Evolutionary conservation across 2,113 vertebrate genomes (phyloP), one percentile per base, ranked within the genome.

Genomic region (Alosa alosa): DNA sequence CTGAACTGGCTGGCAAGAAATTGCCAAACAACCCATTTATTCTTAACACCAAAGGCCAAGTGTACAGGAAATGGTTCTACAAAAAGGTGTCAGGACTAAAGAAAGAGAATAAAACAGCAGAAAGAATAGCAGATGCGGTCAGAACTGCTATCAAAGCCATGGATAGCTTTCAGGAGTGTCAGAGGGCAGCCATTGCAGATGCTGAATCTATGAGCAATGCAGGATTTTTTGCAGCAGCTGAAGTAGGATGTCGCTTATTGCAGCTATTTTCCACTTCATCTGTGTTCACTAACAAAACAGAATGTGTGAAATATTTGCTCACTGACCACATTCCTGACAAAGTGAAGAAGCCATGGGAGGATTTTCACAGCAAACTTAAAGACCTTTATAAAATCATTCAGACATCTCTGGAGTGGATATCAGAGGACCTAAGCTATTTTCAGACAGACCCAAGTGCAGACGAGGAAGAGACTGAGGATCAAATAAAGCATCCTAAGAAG

Each of bases 11-110:
- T 88, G 95, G 91, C 81, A 64, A 18, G 13, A 85, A 92, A 52
- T 86, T 89, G 85, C 95, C 96, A 0, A 86, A 89, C 11, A 95
- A 96, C 91, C 96, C 96, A 0, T 97, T 87, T 39, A 96, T 97
- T 89, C 92, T 96, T 0, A 94, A 97, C 86, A 97, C 96, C 81
- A 96, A 95, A 91, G 96, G 96, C 0, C 96, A 96, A 18, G 96
- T 97, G 20, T 96, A 96, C 82, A 95, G 2, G 84, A 95, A 87
- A 82, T 96, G 95, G 96, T 96, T 97, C 68, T 84, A 81, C 86
- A 90, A 88, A 7, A 94, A 90, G 85, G 90, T 92, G 0, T 94
- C 95, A 87, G 82, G 91, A 47, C 83, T 94, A 0, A 91, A 86
- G 18, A 87, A 88, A 6, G 10, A 86, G 44, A 86, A 20, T 0